Conservation (phyloP, 2,113 vertebrate species). For the Hippocampus guttulatus region DNA sequence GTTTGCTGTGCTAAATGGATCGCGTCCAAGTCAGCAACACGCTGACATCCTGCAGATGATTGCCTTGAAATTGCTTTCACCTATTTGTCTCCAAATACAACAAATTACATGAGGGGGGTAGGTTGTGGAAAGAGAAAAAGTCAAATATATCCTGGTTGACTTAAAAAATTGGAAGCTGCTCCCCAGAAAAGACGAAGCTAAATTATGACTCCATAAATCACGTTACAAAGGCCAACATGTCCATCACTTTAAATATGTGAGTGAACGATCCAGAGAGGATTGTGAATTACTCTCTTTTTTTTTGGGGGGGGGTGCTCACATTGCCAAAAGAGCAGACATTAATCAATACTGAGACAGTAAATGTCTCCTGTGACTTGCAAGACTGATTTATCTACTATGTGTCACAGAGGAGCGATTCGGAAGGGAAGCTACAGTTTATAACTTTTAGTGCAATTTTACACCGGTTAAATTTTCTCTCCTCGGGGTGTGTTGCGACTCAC, state of each 20-base stretch:
- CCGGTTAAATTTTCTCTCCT: not conserved
- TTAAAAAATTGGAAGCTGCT: slow-evolving; percentile 24
- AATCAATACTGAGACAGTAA: slow-evolving; percentile 47
- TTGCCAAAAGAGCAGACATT: slow-evolving; percentile 41
- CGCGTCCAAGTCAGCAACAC: slow-evolving; percentile 31
- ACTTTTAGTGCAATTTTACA: not conserved
- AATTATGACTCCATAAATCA: slow-evolving; percentile 51
- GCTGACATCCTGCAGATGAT: slow-evolving; percentile 39
- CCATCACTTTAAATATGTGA: slow-evolving; percentile 38
- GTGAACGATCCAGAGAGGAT: slow-evolving; percentile 2
- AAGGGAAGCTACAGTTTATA: not conserved
- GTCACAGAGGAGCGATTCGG: slow-evolving; percentile 15
- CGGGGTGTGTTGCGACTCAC: not conserved
- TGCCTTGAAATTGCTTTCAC: slow-evolving; percentile 18
- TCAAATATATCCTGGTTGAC: slow-evolving; percentile 27
- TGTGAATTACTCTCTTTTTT: slow-evolving; percentile 18
- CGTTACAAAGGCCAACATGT: slow-evolving; percentile 31
- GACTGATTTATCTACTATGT: slow-evolving; percentile 45
- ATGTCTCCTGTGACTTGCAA: slow-evolving; percentile 37
- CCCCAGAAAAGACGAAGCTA: slow-evolving; percentile 25
- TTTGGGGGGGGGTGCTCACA: slow-evolving; percentile 4
- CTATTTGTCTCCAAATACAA: slow-evolving; percentile 17
- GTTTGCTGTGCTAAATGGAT: slow-evolving; percentile 34
- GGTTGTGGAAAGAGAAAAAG: slow-evolving; percentile 15
- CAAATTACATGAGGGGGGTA: slow-evolving; percentile 5